Percentiles rank a stretch among this genome's conserved stretches.
These are phyloP conservation scores for Microcebus murinus DNA, from an alignment of 2,113 vertebrate genomes.

Conservation along the genomic window DNA sequence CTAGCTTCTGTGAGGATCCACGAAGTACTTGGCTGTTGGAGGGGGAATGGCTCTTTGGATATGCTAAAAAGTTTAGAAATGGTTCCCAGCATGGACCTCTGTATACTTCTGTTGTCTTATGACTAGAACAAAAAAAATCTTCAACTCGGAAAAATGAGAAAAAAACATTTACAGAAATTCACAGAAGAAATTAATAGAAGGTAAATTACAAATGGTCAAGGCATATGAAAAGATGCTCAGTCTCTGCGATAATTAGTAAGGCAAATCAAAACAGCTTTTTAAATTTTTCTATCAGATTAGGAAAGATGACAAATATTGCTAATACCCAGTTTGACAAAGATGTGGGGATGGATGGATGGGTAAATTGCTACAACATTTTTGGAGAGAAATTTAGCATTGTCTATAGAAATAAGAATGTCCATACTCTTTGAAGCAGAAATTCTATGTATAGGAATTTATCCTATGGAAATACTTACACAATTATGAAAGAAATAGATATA, in stretches of 20 bases:
- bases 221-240: neutral
- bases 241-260: neutral
- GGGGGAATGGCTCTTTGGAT: neutral
- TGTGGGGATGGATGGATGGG: neutral
- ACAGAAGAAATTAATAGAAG: conserved; percentile 12
- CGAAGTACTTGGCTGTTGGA: neutral
- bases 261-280: neutral
- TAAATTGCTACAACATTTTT: neutral
- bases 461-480: neutral
- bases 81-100: neutral
- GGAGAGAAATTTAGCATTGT: neutral
- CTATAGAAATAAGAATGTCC: neutral
- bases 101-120: neutral
- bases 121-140: neutral
- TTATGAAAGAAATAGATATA: neutral
- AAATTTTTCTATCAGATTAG: neutral
- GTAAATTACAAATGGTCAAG: neutral
- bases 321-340: neutral
- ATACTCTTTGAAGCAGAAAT: neutral
- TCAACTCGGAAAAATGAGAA: neutral
- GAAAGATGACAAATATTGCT: neutral
- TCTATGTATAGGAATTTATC: neutral
- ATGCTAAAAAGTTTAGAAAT: neutral
- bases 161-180: neutral
- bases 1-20: neutral